Base-by-base conservation (phyloP, 2,888 invertebrate species). In the Lucinisca nassula region DNA sequence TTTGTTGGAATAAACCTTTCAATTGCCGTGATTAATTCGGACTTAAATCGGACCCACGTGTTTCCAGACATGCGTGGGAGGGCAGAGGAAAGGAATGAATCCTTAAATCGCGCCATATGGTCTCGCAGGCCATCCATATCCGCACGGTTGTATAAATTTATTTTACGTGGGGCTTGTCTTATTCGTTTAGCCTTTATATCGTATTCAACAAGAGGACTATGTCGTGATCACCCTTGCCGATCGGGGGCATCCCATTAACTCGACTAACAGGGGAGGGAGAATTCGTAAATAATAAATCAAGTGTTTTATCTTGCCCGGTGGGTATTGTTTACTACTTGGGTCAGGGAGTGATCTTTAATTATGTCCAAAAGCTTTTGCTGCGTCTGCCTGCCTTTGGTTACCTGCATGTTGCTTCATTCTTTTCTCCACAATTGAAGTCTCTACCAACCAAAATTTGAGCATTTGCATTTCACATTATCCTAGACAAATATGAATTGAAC, bases 71-170 rank as follows among this genome's bases (percentile, higher is more conserved):
- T 61, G 61, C 27, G 8, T 8, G 3, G 24, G 6, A 27, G 61
- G 61, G 8, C 30, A 24, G 27, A 3, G 3, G 61, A 61, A 27
- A 61, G 61, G 30, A 61, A 61, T 4, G 24, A 24, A 3, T 21
- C 74, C 24, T 24, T 74, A 27, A 24, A 74, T 6, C 8, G 10
- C 8, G 38, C 27, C 14, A 74, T 24, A 27, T 74, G 74, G 40
- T 45, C 40, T 12, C 74, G 38, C 2, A 74, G 74, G 24, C 40
- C 74, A 74, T 74, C 74, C 74, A 74, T 74, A 24, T 74, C 45
- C 14, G 74, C 38, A 24, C 74, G 32, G 40, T 40, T 27, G 21
- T 27, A 61, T 4, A 61, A 21, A 27, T 10, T 27, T 6, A 27
- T 27, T 4, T 27, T 27, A 27, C 30, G 10, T 6, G 61, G 61